Evolutionary conservation across 1,140 invertebrate genomes (phyloP), one percentile per base, ranked within the genome.

Genomic region (Brachionus rotundiformis): DNA sequence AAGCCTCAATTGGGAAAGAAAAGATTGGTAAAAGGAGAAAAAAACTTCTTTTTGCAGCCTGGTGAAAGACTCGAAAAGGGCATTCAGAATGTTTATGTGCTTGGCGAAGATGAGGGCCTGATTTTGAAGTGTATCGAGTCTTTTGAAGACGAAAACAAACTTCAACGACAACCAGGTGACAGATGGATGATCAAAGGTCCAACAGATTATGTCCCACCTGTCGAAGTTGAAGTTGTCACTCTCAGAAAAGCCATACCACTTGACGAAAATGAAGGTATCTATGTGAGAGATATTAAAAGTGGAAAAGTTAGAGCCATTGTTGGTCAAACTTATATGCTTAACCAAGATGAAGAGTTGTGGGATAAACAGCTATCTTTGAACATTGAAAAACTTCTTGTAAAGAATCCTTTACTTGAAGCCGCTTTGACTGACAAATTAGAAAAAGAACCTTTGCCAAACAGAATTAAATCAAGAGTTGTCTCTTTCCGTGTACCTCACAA

Each of bases 261-360:
- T 61, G 89, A 90, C 85, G 89, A 89, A 73, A 90, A 90, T 84
- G 90, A 90, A 85, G 90, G 90, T 36, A 90, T 90, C 80, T 90
- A 90, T 85, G 89, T 90, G 61, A 81, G 90, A 41, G 88, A 90
- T 83, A 87, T 89, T 23, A 90, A 90, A 82, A 87, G 85, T 84
- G 90, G 90, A 77, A 86, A 88, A 83, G 81, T 82, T 25, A 84
- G 89, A 59, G 86, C 88, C n/a, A 85, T 90, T n/a, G 87, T 86
- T 68, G 90, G 89, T 10, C 84, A 88, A 54, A 90, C 89, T 2
- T 90, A 90, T 83, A 90, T 90, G 89, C 82, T 90, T 11, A 89
- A 85, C 39, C 87, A 90, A 83, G 89, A 90, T 86, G 90, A 90
- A 84, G 90, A 90, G 84, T 82, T 90, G 5, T 90, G 89, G 89